Evolutionary conservation across 2,888 invertebrate genomes (phyloP), one percentile per base, ranked within the genome.

Genomic region (Seira musarum): DNA sequence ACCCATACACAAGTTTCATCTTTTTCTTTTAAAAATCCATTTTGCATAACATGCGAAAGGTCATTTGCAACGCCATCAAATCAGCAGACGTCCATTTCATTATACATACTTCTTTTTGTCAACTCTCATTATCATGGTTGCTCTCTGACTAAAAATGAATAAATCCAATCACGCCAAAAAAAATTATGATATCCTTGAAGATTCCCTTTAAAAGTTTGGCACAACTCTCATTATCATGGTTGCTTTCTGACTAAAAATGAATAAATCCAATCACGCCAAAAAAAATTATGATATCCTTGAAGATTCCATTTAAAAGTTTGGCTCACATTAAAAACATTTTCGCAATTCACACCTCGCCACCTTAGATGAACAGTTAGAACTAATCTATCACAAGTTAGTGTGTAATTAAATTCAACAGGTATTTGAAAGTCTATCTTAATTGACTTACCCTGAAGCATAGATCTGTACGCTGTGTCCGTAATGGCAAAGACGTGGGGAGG

Each of bases 401-500:
- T n/a, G n/a, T n/a, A n/a, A n/a, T n/a, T n/a, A n/a, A n/a, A n/a
- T n/a, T n/a, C n/a, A n/a, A n/a, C n/a, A n/a, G n/a, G n/a, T n/a
- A n/a, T n/a, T n/a, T n/a, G n/a, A n/a, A n/a, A n/a, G n/a, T n/a
- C n/a, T n/a, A n/a, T n/a, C n/a, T n/a, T n/a, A n/a, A n/a, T n/a
- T n/a, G 21, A 57, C 87, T 88, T 87, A 92, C 98, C 99, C 95
- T 99, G 99, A 88, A 99, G 92, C 99, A 99, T 99, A 85, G 96
- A 97, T 90, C 99, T 94, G 91, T 99, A 99, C 76, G 99, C 99
- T 81, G 95, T 96, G 90, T 99, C 99, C 87, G 99, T 98, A 90
- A 99, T 99, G 90, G 99, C 99, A 91, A 98, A 99, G 83, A 99
- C 98, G 90, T 99, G 99, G 68, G 99, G 99, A 84, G 99, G 99